phyloP scores from a whole-genome alignment of 1,140 invertebrate species.

The Tetragnatha versicolor region DNA sequence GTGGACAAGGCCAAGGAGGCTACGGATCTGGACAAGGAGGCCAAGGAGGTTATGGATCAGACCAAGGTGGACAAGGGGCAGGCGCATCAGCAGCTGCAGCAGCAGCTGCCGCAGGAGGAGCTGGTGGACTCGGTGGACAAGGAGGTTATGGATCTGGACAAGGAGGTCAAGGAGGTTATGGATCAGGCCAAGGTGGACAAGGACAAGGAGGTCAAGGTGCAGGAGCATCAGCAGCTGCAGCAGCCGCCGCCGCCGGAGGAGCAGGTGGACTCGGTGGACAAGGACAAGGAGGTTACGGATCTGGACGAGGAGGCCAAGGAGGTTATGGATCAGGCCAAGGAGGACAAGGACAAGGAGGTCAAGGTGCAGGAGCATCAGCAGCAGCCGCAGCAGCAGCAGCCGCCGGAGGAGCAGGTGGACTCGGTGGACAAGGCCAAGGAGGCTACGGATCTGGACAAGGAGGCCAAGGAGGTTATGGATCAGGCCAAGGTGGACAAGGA shows the following conservation, averaged over 20 bases:
- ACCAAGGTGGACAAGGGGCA: too few species aligned
- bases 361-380: background rate
- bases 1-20: background rate
- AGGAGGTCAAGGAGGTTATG: too few species aligned
- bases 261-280: background rate
- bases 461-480: too few species aligned
- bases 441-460: too few species aligned
- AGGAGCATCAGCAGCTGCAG: background rate
- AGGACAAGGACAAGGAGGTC: background rate
- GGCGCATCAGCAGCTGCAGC: background rate
- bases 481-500: too few species aligned
- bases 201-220: background rate
- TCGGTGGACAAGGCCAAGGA: background rate
- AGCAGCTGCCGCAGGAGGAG: background rate
- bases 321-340: background rate
- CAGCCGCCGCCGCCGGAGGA: background rate
- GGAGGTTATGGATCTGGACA: background rate
- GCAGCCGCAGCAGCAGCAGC: background rate
- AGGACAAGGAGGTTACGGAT: background rate
- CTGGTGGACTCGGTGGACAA: background rate
- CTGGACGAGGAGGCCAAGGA: background rate
- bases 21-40: background rate
- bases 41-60: too few species aligned
- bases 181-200: too few species aligned
- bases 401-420: too few species aligned